phyloP scores from a whole-genome alignment of 1,140 invertebrate genomes.

The Drosophila ironensis region DNA sequence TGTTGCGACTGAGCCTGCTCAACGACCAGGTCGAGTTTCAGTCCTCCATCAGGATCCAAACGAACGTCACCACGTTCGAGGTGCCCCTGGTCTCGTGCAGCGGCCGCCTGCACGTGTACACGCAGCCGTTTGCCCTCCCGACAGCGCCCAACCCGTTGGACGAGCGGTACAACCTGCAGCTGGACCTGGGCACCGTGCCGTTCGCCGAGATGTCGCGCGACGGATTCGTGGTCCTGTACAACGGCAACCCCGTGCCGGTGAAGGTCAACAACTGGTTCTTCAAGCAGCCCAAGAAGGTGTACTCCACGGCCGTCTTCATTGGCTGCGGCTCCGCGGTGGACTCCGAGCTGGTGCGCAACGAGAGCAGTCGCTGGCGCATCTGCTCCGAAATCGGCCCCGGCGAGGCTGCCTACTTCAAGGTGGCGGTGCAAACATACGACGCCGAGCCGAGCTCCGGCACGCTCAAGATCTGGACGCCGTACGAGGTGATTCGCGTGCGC shows the following conservation, averaged over 20 bases:
- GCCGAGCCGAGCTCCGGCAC: conserved; percentile 88
- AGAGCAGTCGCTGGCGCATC: conserved; percentile 31
- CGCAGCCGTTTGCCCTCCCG: conserved; percentile 42
- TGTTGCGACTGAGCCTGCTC: conserved; percentile 53
- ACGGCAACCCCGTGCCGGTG: conserved; percentile 74
- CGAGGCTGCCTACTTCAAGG: conserved; percentile 86
- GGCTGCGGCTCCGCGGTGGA: conserved; percentile 40
- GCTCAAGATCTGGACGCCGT: conserved; percentile 89
- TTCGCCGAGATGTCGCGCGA: conserved; percentile 62
- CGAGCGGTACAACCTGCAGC: conserved; percentile 20
- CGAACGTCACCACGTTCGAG: conserved; percentile 63
- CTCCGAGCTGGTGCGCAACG: neutral
- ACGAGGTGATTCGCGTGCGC: conserved; percentile 86
- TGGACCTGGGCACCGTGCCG: conserved; percentile 73
- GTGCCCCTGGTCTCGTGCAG: conserved; percentile 61
- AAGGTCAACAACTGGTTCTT: conserved; percentile 72
- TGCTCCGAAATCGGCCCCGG: conserved; percentile 44
- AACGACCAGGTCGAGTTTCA: conserved; percentile 46
- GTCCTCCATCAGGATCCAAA: conserved; percentile 50
- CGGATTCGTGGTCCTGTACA: conserved; percentile 64
- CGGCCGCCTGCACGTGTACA: conserved; percentile 62
- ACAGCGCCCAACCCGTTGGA: neutral
- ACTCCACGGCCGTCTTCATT: conserved; percentile 51
- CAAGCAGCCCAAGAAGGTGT: conserved; percentile 57
- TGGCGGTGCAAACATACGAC: conserved; percentile 87